These are phyloP conservation scores for Drosophila repleta DNA, from an alignment of 1,140 invertebrate genomes.

Conservation along the genomic window DNA sequence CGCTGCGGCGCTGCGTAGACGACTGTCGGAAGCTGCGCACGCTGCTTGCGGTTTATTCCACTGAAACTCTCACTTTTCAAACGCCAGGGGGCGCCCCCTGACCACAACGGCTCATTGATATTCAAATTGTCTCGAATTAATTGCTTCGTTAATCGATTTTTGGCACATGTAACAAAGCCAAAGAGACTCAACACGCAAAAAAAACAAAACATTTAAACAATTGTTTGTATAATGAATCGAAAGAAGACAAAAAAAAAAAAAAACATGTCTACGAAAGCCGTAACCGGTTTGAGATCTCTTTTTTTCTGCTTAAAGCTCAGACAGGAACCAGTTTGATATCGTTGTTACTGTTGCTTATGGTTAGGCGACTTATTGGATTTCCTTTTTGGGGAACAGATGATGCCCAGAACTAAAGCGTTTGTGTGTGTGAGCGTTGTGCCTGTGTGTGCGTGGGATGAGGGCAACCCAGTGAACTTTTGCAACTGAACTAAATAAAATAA, in stretches of 20 bases:
- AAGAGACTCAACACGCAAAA: background rate
- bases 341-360: constrained; percentile 55
- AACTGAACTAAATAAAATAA: background rate
- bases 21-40: constrained; percentile 57
- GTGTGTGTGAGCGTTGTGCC: background rate
- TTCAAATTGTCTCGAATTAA: constrained; percentile 50
- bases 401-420: constrained; percentile 57
- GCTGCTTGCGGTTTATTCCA: constrained; percentile 37
- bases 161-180: constrained; percentile 68
- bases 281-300: constrained; percentile 65
- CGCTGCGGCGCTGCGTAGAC: constrained; percentile 44
- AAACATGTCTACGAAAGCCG: constrained; percentile 68
- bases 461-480: constrained; percentile 40
- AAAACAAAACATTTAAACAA: constrained; percentile 23
- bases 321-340: constrained; percentile 74
- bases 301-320: constrained; percentile 50
- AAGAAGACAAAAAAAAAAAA: constrained; percentile 23
- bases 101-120: constrained; percentile 61
- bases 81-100: constrained; percentile 52
- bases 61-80: constrained; percentile 75
- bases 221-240: constrained; percentile 50
- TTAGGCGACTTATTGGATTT: constrained; percentile 55
- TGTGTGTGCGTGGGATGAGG: constrained; percentile 16
- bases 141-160: constrained; percentile 52
- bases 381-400: constrained; percentile 78